Conservation (phyloP, 2,888 invertebrate species). For the Synergus gifuensis region DNA sequence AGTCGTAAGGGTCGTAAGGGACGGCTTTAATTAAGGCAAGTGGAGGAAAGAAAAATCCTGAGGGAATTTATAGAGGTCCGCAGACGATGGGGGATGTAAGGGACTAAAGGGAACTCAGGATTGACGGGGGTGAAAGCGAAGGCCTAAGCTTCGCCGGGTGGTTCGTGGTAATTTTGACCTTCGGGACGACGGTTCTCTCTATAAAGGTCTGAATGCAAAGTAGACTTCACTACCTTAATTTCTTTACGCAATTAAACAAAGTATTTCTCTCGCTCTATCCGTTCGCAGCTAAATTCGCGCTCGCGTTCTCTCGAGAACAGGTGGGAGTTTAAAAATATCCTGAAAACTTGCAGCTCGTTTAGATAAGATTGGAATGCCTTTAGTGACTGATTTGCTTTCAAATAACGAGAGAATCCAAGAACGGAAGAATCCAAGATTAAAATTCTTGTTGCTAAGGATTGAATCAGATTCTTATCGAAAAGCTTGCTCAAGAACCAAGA, state of each 20-base stretch:
- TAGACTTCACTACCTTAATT: slow-evolving; percentile 68
- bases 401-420: not conserved
- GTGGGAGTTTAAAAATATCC: not conserved
- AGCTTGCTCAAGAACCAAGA: not conserved
- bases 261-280: slow-evolving; percentile 11
- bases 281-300: slow-evolving; percentile 38
- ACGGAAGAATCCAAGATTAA: not conserved
- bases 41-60: slow-evolving; percentile 76
- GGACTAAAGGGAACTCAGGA: slow-evolving; percentile 47
- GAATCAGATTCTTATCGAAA: not conserved
- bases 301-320: not conserved
- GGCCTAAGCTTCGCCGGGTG: slow-evolving; percentile 43
- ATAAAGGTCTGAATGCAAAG: slow-evolving; percentile 71
- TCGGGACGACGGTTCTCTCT: slow-evolving; percentile 53
- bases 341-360: not conserved
- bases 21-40: slow-evolving; percentile 77
- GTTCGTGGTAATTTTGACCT: slow-evolving; percentile 67
- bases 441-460: not conserved
- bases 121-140: slow-evolving; percentile 43
- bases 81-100: slow-evolving; percentile 48
- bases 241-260: slow-evolving; percentile 66
- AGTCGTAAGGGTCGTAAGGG: slow-evolving; percentile 68
- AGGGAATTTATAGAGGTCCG: slow-evolving; percentile 76
- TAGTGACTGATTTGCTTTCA: not conserved
- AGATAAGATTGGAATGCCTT: not conserved